Evolutionary conservation across 2,797 vertebrate genomes (phyloP), one percentile per base, ranked within the genome.

Genomic region (Fundulus diaphanus): DNA sequence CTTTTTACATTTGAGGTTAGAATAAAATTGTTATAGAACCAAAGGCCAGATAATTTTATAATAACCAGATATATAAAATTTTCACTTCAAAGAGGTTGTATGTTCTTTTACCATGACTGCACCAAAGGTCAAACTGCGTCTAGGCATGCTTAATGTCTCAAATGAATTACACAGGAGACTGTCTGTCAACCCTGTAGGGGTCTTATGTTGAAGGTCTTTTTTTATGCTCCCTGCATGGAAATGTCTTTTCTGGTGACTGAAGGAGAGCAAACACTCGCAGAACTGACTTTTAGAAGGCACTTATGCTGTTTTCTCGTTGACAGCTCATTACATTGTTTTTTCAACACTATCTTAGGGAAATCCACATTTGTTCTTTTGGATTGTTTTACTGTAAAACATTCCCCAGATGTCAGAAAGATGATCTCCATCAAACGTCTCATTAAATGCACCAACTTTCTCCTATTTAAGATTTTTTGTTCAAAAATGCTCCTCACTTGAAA

Each of bases 241-340:
- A 90, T 86, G 81, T 82, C 81, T 88, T 81, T 86, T 73, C 87
- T 82, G 79, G 86, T 76, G 85, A 85, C 74, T 89, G 85, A 89
- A 76, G 74, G 81, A 46, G 72, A 69, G 81, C 74, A 86, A 88
- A 86, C 81, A 74, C 59, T 76, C 63, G 68, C 82, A 56, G 79
- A 82, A 75, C 46, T 48, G 74, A 77, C 74, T 72, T 75, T 81
- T 79, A 79, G 79, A 85, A 87, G 79, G 85, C 85, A 80, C 78
- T 82, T 29, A 15, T 63, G 77, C 81, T 57, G 3, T 83, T 85
- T 79, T 80, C 81, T 86, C 71, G 80, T 82, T 70, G 48, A 80
- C 84, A 82, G 89, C 82, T 85, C 83, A 87, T 85, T 88, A 89
- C 82, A 83, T 72, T 89, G 85, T 72, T 79, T 92, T 92, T 90